Base-by-base conservation (phyloP, 1,140 invertebrate genomes). In the Zaprionus davidi region DNA sequence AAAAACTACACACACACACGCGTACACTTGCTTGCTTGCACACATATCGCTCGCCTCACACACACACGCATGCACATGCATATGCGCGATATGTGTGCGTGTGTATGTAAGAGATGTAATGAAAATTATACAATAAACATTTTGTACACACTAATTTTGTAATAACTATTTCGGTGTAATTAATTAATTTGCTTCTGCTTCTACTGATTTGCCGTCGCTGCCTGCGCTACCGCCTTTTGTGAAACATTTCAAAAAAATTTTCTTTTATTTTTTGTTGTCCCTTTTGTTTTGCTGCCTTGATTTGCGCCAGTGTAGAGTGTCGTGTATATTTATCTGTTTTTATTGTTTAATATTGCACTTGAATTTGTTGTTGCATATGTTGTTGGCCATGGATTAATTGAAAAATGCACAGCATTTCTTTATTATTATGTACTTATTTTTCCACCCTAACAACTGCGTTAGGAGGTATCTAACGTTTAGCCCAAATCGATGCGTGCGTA, bases 381-480 rank as follows among this genome's bases (percentile, higher is more conserved):
- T 71, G 31, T 34, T 56, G 63, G 71, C 53, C 59, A 75, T 74
- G 26, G 28, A 72, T 73, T 68, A 68, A 73, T 73, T 68, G 62
- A 73, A 66, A 79, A 71, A 82, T 56, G 78, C 65, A 85, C 75
- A 71, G 82, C 82, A 85, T 75, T 74, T 70, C 53, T 58, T 76
- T 79, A 71, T 79, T 79, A 75, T 78, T 76, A 79, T 76, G 59
- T 81, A 69, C 78, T 80, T 79, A 74, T 82, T 79, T 86, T 79
- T 90, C 88, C 88, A 91, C 88, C 88, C 88, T 85, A 91, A 91
- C 83, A 81, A 85, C 81, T 91, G 88, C 85, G 86, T 91, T 91
- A 91, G 88, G 88, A 88, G 88, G 88, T 91, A 91, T 91, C 88
- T 91, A 91, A 91, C 79, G 83, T 91, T 91, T 87, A 91, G 83